phyloP scores from a whole-genome alignment of 2,888 invertebrate genomes.

The Norana najaformis region DNA sequence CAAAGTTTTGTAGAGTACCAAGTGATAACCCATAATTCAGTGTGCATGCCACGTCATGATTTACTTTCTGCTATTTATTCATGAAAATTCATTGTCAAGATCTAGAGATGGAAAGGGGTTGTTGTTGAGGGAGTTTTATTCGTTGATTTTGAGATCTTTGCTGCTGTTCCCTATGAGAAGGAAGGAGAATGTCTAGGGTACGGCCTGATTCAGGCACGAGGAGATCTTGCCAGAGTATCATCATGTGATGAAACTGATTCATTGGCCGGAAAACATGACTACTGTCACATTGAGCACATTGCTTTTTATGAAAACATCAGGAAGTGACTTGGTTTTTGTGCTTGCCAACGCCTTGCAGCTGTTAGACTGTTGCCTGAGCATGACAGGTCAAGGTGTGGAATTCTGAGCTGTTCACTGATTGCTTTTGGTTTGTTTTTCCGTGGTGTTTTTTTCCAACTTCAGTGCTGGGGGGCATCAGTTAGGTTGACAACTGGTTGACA shows the following conservation, averaged over 20 bases:
- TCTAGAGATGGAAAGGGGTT: too few relatives aligned
- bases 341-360: neutral
- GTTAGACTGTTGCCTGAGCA: neutral
- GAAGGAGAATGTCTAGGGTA: neutral
- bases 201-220: neutral
- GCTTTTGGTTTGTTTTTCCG: neutral
- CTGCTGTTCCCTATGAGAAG: neutral
- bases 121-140: neutral
- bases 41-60: neutral
- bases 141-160: neutral
- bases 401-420: neutral
- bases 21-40: neutral
- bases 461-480: neutral
- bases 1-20: neutral
- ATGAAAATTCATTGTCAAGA: too few relatives aligned
- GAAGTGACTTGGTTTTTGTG: neutral
- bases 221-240: neutral
- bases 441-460: neutral
- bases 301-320: neutral
- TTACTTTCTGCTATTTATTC: too few relatives aligned
- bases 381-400: neutral
- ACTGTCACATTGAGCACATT: neutral
- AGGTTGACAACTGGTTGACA: neutral
- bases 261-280: neutral
- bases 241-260: neutral